A percentile compares a stretch with the other conserved stretches of the same genome.
These are phyloP conservation scores for Taeniopygia guttata DNA, from an alignment of 2,797 vertebrate genomes.

Conservation along the genomic window DNA sequence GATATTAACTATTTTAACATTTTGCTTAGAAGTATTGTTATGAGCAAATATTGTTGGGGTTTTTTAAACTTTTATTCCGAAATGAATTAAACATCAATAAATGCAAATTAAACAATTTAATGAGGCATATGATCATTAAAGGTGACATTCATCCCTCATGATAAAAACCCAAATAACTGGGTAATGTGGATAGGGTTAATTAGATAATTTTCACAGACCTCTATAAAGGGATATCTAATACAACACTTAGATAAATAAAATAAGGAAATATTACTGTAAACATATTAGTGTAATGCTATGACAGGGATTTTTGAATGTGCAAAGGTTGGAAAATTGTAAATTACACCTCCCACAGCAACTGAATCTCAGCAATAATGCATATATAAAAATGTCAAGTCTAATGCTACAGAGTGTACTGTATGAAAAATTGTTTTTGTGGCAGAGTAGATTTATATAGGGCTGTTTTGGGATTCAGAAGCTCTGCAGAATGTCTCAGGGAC, in stretches of 20 bases:
- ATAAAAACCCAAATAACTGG: not conserved
- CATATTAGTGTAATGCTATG: not conserved
- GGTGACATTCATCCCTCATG: not conserved
- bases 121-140: not conserved
- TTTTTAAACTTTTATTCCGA: not conserved
- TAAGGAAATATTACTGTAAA: not conserved
- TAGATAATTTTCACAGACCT: not conserved
- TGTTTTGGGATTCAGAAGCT: not conserved
- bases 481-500: not conserved
- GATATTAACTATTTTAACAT: not conserved
- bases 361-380: not conserved
- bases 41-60: not conserved
- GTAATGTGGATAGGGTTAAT: not conserved
- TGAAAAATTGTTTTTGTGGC: not conserved
- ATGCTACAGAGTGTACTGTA: not conserved
- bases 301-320: conserved; percentile 10
- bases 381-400: not conserved
- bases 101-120: not conserved
- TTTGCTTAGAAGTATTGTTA: not conserved
- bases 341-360: not conserved
- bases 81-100: not conserved
- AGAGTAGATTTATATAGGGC: not conserved
- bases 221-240: not conserved
- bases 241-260: not conserved
- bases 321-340: conserved; percentile 14